phyloP scores from a whole-genome alignment of 2,113 vertebrate species.

The Neoarius graeffei region DNA sequence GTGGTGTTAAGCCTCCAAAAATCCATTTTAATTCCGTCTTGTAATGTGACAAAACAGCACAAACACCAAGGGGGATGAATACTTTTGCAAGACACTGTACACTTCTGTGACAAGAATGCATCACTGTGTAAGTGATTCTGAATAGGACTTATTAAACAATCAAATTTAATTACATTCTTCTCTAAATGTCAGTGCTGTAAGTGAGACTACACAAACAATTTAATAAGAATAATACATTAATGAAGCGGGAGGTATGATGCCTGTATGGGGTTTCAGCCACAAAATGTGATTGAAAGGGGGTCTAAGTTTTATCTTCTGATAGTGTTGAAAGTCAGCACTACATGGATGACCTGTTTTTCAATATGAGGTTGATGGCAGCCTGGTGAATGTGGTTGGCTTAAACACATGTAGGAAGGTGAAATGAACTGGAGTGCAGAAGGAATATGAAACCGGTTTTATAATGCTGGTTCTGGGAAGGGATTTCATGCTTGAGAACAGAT shows the following conservation, averaged over 20 bases:
- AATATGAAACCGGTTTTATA: background rate
- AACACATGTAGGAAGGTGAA: background rate
- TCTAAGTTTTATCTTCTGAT: background rate
- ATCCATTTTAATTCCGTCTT: no score
- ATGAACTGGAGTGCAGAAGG: background rate
- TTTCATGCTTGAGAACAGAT: conserved; percentile 1
- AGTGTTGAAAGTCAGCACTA: background rate
- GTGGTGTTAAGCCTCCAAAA: no score
- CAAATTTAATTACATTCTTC: background rate
- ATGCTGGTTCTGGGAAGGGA: background rate
- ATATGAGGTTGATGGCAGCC: background rate
- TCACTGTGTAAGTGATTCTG: background rate
- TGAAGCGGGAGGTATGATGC: background rate
- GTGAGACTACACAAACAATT: background rate
- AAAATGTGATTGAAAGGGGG: no score
- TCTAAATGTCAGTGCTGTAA: background rate
- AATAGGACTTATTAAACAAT: background rate
- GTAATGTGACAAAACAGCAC: no score
- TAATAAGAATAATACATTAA: background rate
- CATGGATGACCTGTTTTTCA: background rate
- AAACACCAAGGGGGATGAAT: no score
- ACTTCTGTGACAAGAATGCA: background rate
- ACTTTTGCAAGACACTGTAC: no score
- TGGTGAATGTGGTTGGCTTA: background rate
- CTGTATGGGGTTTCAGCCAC: background rate